Evolutionary conservation across 2,797 vertebrate genomes (phyloP), one percentile per base, ranked within the genome.

Genomic region (Erpetoichthys calabaricus): DNA sequence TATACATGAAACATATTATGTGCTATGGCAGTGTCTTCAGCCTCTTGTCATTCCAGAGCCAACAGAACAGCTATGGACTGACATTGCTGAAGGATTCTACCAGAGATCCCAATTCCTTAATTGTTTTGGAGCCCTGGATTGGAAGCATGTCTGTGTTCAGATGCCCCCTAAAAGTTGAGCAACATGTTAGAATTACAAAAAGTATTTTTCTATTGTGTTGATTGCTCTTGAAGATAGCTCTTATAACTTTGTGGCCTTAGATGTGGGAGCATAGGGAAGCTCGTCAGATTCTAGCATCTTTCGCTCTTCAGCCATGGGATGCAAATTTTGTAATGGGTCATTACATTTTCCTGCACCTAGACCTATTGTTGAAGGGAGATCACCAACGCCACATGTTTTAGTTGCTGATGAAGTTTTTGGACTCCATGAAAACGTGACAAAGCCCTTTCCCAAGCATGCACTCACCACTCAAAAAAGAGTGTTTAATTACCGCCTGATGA

Each of bases 51-150:
- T 57, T 56, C 56, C 4, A 57, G 56, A 57, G 56, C 56, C 56
- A 45, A 57, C 56, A 57, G 44, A 57, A 45, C 56, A 57, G 56
- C n/a, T 57, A 45, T 57, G 56, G 56, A 57, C 56, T 57, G 56
- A 57, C 47, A 57, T 57, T 8, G 56, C 56, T 45, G 45, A 57
- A 45, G 56, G 56, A 45, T 57, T 57, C 43, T 57, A 25, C 3
- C 42, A 57, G 56, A 57, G 45, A 57, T 57, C 56, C 56, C 56
- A 57, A 45, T 57, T 57, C 56, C 56, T 45, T 44, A 57, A 57
- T 5, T 57, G 56, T 57, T 9, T 57, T 57, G 4, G 56, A 57
- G 56, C 56, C 44, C 56, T 3, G 56, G 56, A 57, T 57, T 56
- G 56, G 56, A 57, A 57, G 3, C 56, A 57, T 45, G 47, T 57